Base-by-base conservation (phyloP, 2,888 invertebrate genomes). In the Drymonia ruficornis region DNA sequence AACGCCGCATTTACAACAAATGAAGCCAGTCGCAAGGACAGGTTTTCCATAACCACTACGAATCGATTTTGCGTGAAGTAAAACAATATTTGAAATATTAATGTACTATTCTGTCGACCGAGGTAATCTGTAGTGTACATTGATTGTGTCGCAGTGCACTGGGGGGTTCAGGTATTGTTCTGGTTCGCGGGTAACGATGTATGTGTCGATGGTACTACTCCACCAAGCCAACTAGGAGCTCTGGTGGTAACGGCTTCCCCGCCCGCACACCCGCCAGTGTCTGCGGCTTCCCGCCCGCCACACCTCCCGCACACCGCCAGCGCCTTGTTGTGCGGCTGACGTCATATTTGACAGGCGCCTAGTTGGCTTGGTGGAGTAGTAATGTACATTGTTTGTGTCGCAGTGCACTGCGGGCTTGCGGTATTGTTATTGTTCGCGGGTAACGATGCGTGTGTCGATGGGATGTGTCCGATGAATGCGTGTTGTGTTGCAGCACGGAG, bases 401-500 rank as follows among this genome's bases (percentile, higher is more conserved):
- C 40, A 16, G 16, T 11, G 16, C 16, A 40, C 12, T 3, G 40
- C 16, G 16, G 40, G 16, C 11, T 16, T 45, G 12, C 12, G 50
- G 49, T 47, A 56, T 63, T 60, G 54, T 56, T 47, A 56, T 63
- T 60, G 54, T 56, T 56, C 56, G 19, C 42, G 49, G 47, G 53
- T 46, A 53, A 38, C 52, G 34, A 52, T 53, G 51, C 59, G 55
- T 29, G 45, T 13, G 28, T 45, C 1, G 8, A 15, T 46, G 46
- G 46, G 29, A 29, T 15, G 19, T n/a, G 16, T 47, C 9, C 42
- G 29, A 31, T 50, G 31, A 31, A n/a, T 47, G 31, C 34, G 36
- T 15, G 44, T 15, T 46, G 54, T 50, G 49, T 77, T 73, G 15
- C 94, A 99, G 98, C 91, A 96, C 97, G 87, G 98, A 98, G 86